Percentiles rank a stretch among this genome's conserved stretches.
phyloP scores from a whole-genome alignment of 2,113 vertebrate genomes.

The Octodon degus region DNA sequence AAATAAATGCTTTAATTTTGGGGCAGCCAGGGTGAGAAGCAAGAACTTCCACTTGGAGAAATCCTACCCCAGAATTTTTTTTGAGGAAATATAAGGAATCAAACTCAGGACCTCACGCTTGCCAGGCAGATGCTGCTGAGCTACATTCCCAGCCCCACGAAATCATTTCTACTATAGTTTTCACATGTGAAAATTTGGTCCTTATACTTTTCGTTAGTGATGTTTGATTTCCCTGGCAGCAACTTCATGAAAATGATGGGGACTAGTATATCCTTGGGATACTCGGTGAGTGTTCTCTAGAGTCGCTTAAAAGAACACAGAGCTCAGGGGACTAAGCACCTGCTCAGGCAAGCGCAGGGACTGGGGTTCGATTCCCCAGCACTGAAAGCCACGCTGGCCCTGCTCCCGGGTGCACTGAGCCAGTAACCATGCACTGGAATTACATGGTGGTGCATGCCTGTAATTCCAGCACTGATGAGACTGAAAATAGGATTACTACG shows the following conservation, averaged over 20 bases:
- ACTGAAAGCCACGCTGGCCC: no score
- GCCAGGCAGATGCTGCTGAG: background rate
- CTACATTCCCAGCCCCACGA: background rate
- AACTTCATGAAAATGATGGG: background rate
- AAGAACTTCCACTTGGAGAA: slow-evolving; percentile 22
- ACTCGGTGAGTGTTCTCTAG: slow-evolving; percentile 25
- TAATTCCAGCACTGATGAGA: no score
- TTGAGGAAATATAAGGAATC: background rate
- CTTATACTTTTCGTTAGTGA: background rate
- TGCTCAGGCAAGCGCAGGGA: no score
- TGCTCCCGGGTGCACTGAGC: no score
- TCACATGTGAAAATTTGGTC: background rate
- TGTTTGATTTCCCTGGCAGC: slow-evolving; percentile 2
- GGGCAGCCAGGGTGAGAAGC: background rate
- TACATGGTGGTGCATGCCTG: no score
- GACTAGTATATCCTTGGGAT: background rate
- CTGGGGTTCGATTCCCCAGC: no score
- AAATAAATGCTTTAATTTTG: background rate
- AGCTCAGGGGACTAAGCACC: background rate
- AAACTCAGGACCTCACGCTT: background rate
- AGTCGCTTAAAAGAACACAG: slow-evolving; percentile 15
- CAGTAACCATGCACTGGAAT: no score
- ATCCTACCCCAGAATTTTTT: background rate
- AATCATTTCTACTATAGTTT: background rate
- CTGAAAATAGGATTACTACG: no score